Percentiles rank a stretch among this genome's conserved stretches.
Conservation (phyloP, 1,140 invertebrate genomes). For the Cyrtorhinus lividipennis region DNA sequence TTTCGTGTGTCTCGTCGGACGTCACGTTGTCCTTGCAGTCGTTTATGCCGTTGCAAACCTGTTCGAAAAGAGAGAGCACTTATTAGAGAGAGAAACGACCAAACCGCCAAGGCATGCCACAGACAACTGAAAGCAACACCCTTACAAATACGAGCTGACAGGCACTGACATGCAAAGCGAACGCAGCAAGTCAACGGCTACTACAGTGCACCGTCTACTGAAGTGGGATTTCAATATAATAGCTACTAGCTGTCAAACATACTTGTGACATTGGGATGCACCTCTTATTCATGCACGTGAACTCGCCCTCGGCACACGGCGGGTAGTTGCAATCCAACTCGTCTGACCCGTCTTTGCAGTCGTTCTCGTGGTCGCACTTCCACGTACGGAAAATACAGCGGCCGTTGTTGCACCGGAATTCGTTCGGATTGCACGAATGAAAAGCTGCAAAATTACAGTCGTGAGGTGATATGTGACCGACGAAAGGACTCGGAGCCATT, state of each 20-base stretch:
- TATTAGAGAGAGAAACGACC: too few relatives aligned
- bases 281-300: constrained; percentile 80
- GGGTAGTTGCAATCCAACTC: constrained; percentile 84
- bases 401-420: constrained; percentile 88
- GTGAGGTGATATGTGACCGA: too few relatives aligned
- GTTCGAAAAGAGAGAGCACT: too few relatives aligned
- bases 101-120: too few relatives aligned
- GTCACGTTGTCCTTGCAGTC: constrained; percentile 88
- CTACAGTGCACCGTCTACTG: too few relatives aligned
- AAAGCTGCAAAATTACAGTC: constrained; percentile 57
- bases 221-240: too few relatives aligned
- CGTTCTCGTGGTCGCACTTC: constrained; percentile 90
- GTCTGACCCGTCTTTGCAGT: constrained; percentile 85
- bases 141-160: too few relatives aligned
- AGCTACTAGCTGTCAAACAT: too few relatives aligned
- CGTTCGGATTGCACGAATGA: constrained; percentile 80
- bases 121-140: too few relatives aligned
- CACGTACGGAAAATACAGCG: constrained; percentile 89
- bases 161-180: too few relatives aligned
- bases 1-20: constrained; percentile 75
- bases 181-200: too few relatives aligned
- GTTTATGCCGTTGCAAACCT: constrained; percentile 84
- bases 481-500: too few relatives aligned
- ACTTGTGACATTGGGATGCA: constrained; percentile 71
- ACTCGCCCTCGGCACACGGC: constrained; percentile 78